These are phyloP conservation scores for Drosophila pullipes DNA, from an alignment of 2,888 invertebrate genomes.

Conservation along the genomic window DNA sequence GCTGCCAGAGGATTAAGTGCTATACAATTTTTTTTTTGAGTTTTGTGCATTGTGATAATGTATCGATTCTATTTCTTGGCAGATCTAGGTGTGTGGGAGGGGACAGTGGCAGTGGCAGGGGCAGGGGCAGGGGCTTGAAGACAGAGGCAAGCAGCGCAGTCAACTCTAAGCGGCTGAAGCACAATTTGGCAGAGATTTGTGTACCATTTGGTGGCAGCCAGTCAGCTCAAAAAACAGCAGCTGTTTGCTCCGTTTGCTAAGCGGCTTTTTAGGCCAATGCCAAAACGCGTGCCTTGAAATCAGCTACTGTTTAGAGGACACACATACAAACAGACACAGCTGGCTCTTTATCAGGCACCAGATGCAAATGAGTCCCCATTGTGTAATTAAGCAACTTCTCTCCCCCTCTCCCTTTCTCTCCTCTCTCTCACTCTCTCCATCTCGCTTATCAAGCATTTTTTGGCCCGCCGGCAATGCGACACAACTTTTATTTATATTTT, in stretches of 20 bases:
- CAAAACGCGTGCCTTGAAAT: slow-evolving; percentile 43
- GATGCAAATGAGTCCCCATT: slow-evolving; percentile 67
- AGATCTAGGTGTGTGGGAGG: slow-evolving; percentile 22
- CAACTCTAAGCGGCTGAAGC: slow-evolving; percentile 49
- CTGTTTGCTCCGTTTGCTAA: slow-evolving; percentile 41
- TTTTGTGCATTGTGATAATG: slow-evolving; percentile 32
- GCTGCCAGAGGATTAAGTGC: slow-evolving; percentile 34
- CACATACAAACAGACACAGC: slow-evolving; percentile 3
- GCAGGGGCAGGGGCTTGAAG: neutral
- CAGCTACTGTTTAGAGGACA: slow-evolving; percentile 9
- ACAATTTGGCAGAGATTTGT: slow-evolving; percentile 53
- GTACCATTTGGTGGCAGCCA: slow-evolving; percentile 55
- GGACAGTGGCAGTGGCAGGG: neutral
- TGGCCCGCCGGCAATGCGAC: slow-evolving; percentile 44
- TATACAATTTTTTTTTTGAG: slow-evolving; percentile 24
- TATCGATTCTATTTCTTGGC: slow-evolving; percentile 27
- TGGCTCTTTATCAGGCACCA: slow-evolving; percentile 49
- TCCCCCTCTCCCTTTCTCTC: neutral
- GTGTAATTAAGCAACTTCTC: slow-evolving; percentile 59
- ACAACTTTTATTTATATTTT: slow-evolving; percentile 44
- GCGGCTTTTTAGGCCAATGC: slow-evolving; percentile 49
- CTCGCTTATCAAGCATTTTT: slow-evolving; percentile 24
- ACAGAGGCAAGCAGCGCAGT: slow-evolving; percentile 17
- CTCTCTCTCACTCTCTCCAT: slow-evolving; percentile 25
- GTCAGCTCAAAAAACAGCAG: slow-evolving; percentile 23